Evolutionary conservation across 2,113 vertebrate genomes (phyloP).

Genomic region (Carassius carassius): DNA sequence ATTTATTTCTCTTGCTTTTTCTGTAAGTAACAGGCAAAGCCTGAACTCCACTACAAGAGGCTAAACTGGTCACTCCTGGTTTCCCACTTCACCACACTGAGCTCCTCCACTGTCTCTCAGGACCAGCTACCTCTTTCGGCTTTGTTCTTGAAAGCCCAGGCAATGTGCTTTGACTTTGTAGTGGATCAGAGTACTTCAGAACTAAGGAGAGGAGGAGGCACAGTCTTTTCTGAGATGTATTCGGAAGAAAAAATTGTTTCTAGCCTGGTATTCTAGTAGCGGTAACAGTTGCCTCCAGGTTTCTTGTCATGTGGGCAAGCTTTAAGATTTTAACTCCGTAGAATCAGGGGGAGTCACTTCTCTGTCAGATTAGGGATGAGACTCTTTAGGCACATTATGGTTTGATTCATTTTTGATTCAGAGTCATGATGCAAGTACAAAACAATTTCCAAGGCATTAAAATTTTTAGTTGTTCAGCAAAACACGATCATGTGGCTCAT

Average conservation of each 20-base stretch:
- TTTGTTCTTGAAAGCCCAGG: constrained; percentile 52
- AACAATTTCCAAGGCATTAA: background rate
- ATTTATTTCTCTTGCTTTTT: background rate
- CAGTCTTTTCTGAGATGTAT: constrained; percentile 24
- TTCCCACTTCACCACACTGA: constrained; percentile 30
- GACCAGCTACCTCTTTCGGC: constrained; percentile 35
- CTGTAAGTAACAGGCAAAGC: background rate
- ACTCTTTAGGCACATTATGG: background rate
- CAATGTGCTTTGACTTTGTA: constrained; percentile 46
- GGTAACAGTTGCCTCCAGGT: constrained; percentile 4
- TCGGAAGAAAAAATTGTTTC: background rate
- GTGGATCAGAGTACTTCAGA: constrained; percentile 47
- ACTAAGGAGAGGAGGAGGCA: background rate
- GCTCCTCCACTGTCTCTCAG: constrained; percentile 24
- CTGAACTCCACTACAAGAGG: background rate
- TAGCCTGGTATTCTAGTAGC: background rate
- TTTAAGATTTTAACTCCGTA: background rate
- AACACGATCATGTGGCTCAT: background rate
- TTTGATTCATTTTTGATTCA: background rate
- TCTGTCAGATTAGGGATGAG: background rate
- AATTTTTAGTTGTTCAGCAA: background rate
- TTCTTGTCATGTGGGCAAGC: background rate
- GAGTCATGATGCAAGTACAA: background rate
- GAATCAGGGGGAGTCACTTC: background rate
- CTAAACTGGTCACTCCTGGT: background rate